Evolutionary conservation across 1,140 invertebrate genomes (phyloP), one percentile per base, ranked within the genome.

Genomic region (Zaprionus capensis): DNA sequence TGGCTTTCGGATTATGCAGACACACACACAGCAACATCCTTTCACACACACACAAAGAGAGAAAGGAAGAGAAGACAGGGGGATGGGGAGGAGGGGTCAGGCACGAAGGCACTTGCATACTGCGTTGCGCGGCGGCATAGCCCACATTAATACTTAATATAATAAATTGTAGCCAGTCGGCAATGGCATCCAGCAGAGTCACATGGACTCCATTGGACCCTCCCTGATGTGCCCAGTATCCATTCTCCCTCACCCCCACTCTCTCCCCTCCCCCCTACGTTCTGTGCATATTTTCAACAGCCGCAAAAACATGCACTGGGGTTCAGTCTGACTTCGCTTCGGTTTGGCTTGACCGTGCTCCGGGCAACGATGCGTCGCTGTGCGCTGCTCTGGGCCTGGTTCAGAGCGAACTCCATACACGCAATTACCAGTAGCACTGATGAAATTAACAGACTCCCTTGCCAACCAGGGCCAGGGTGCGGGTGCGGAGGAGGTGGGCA

Each of bases 1-100:
- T 90, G 85, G 85, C 86, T 90, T 91, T 90, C 79, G 85, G 85
- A 90, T 90, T 90, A 90, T 90, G 85, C 86, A 90, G 68, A 91
- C 71, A 90, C 68, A 79, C 73, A n/a, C 15, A 46, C 41, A 46
- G n/a, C 70, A 49, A 76, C 57, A 74, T 44, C 64, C 65, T 64
- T n/a, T 20, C 44, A 51, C 24, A 70, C 34, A 26, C 22, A 49
- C 34, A 55, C 31, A 57, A 15, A 53, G n/a, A 20, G 14, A 51
- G 26, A 22, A 24, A 9, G 36, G 26, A 5, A 11, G 5, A 0
- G n/a, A n/a, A n/a, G 41, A 17, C 2, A 1, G 2, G 6, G 41
- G 2, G 5, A 0, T 2, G 2, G 2, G n/a, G 6, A 17, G 5
- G 2, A n/a, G 41, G 41, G 15, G 7, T 24, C 24, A 26, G 41